These are phyloP conservation scores for Zaprionus bogoriensis DNA, from an alignment of 2,888 invertebrate genomes.

Conservation along the genomic window DNA sequence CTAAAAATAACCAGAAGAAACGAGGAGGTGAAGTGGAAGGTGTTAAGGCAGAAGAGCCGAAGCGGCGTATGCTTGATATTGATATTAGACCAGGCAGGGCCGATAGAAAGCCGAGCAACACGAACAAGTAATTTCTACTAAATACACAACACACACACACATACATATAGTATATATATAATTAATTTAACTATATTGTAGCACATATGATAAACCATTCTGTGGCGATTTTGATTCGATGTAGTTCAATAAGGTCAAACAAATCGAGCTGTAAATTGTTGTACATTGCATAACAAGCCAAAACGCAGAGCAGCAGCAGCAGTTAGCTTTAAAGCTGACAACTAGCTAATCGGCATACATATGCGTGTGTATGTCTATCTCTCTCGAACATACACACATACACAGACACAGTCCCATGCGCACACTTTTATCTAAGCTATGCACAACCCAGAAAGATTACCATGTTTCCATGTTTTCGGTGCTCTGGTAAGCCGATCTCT, in stretches of 20 bases:
- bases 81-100: conserved; percentile 44
- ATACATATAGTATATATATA: neutral
- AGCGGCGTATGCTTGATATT: conserved; percentile 49
- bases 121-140: neutral
- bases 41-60: conserved; percentile 3
- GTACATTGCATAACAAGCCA: conserved; percentile 35
- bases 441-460: conserved; percentile 46
- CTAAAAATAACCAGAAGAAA: conserved; percentile 21
- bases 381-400: conserved; percentile 7
- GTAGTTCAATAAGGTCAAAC: neutral
- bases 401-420: conserved; percentile 38
- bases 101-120: neutral
- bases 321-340: conserved; percentile 1
- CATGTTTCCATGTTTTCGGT: conserved; percentile 24
- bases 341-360: neutral
- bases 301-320: conserved; percentile 41
- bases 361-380: conserved; percentile 6
- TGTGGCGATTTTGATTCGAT: conserved; percentile 1
- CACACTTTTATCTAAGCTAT: conserved; percentile 49
- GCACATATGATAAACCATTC: conserved; percentile 23
- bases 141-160: neutral
- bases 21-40: neutral
- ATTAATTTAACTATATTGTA: conserved; percentile 11
- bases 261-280: conserved; percentile 15
- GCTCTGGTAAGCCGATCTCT: conserved; percentile 20